Evolutionary conservation across 53 echinoderm and acorn worm genomes (phyloP).

Genomic region (Henricia sp.): DNA sequence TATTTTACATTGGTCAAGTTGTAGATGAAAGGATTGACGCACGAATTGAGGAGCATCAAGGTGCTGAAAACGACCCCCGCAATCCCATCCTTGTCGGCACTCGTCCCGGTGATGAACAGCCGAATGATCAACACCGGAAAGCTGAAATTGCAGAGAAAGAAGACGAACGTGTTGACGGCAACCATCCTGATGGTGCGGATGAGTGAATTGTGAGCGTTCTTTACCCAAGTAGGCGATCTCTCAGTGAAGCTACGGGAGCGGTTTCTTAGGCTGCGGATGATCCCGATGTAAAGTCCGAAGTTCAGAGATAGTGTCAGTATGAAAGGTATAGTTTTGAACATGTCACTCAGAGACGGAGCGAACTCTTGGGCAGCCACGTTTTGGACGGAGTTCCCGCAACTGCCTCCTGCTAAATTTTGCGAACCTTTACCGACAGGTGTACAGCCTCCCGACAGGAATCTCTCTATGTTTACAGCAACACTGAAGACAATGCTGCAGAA

Average conservation of each 20-base stretch:
- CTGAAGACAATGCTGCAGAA: neutral
- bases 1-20: conserved; percentile 4
- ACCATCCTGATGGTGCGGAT: conserved; percentile 10
- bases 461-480: neutral
- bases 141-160: neutral
- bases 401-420: neutral
- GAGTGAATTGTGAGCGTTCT: neutral
- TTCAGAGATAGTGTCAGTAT: neutral
- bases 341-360: neutral
- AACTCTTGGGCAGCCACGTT: neutral
- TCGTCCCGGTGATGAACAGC: neutral
- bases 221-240: neutral
- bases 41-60: conserved; percentile 2
- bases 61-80: neutral
- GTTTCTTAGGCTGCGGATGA: neutral
- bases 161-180: neutral
- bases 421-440: neutral
- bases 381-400: neutral
- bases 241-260: neutral
- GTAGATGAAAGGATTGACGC: conserved; percentile 20
- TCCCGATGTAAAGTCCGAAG: neutral
- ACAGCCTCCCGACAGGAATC: neutral
- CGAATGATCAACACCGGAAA: neutral
- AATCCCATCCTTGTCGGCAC: too few relatives aligned
- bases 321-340: conserved; percentile 4